A percentile compares a stretch with the other conserved stretches of the same genome.
phyloP scores from a whole-genome alignment of 2,113 vertebrate genomes.

The Hippocampus barbouri region DNA sequence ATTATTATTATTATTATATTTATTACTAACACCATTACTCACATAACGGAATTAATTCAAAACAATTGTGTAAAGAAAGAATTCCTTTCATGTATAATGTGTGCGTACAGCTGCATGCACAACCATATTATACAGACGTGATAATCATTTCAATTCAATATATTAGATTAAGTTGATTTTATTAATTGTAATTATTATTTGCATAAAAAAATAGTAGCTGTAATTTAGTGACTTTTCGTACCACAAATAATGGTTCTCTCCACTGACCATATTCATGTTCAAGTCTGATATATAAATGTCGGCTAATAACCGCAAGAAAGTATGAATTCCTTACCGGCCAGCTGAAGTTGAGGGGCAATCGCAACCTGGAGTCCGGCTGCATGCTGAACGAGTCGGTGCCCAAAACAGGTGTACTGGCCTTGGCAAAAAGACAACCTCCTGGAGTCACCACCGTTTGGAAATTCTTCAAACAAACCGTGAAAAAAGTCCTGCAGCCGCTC shows the following conservation, averaged over 20 bases:
- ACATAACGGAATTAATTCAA: too few relatives aligned
- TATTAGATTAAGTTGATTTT: too few relatives aligned
- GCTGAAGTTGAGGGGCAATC: constrained; percentile 90
- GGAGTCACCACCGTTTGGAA: constrained; percentile 85
- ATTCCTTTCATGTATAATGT: too few relatives aligned
- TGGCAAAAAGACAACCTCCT: constrained; percentile 87
- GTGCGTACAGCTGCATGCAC: too few relatives aligned
- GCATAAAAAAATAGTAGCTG: not conserved
- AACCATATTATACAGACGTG: too few relatives aligned
- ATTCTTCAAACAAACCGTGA: constrained; percentile 93
- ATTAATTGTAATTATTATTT: not conserved
- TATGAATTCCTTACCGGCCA: constrained; percentile 87
- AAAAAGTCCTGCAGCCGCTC: constrained; percentile 89
- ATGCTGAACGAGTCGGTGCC: constrained; percentile 85
- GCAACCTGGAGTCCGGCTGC: constrained; percentile 72
- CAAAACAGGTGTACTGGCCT: constrained; percentile 81
- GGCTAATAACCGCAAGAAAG: not conserved
- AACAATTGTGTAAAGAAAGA: too few relatives aligned
- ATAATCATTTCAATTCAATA: too few relatives aligned
- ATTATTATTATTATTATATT: not conserved
- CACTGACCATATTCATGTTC: not conserved
- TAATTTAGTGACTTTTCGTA: not conserved
- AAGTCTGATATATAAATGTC: not conserved
- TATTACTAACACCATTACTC: too few relatives aligned
- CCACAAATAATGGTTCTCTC: not conserved